Evolutionary conservation across 1,140 invertebrate genomes (phyloP), one percentile per base, ranked within the genome.

Genomic region (Drosophila repleta): DNA sequence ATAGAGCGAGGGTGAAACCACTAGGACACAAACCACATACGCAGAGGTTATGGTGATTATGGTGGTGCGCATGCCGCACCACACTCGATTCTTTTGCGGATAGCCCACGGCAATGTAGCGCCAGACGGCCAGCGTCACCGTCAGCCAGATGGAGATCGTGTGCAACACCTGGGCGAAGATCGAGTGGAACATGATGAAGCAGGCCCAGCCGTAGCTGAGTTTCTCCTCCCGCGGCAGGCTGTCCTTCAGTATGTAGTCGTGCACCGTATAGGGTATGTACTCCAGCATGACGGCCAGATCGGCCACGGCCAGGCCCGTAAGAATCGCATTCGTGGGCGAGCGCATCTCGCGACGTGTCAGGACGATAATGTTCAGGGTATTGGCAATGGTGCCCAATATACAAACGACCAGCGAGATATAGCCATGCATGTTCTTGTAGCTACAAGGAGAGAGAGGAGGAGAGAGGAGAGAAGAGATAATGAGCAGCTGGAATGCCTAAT

Each of bases 271-370:
- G 0, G 97, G 97, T 61, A 98, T 96, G 90, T 98, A 99, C 67
- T 97, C 96, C 35, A 97, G 91, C 97, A 99, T 98, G 0, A 98
- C 97, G 3, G 98, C 92, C 37, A 98, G 93, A 90, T 99, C 97
- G 0, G 97, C 96, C 1, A 98, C 94, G 0, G 98, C 97, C 11
- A 99, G 92, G 10, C 96, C 97, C 0, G 97, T 98, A 95, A 95
- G 93, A 71, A 97, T 97, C 62, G 94, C 94, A 91, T 97, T 98
- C 3, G 96, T 97, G 0, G 97, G 94, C 2, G 96, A 96, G 1
- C 79, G 92, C 97, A 98, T 98, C 90, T 97, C 96, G 11, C 95
- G 93, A 3, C 97, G 94, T 0, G 97, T 98, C 17, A 99, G 93
- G 4, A 99, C 97, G 8, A 96, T 95, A 26, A 99, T 97, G 92